Evolutionary conservation across 2,113 vertebrate species (phyloP).

Genomic region (Cariama cristata): DNA sequence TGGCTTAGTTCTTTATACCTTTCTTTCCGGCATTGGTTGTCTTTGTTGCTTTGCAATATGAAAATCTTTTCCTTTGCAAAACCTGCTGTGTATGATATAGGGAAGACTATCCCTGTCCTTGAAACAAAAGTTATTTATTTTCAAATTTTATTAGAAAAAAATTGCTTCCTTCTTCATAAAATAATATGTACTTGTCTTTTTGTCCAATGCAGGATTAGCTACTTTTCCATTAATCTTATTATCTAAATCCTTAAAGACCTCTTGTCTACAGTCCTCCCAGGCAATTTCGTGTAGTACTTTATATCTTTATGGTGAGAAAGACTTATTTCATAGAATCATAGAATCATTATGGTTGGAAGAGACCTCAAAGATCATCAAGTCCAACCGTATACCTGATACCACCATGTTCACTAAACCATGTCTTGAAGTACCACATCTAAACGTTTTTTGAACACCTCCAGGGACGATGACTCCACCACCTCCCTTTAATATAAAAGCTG

Average conservation of each 20-base stretch:
- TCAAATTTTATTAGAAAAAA: neutral
- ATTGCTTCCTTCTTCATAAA: neutral
- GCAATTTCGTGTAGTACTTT: neutral
- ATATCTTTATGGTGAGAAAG: neutral
- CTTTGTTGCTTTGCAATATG: neutral
- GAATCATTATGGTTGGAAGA: too few relatives aligned
- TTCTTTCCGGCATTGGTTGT: neutral
- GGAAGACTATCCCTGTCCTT: neutral
- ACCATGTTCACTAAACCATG: too few relatives aligned
- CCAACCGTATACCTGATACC: too few relatives aligned
- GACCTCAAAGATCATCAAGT: too few relatives aligned
- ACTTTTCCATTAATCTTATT: neutral
- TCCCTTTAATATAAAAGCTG: too few relatives aligned
- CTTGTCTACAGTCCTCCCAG: neutral
- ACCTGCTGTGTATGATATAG: neutral
- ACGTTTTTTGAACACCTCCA: too few relatives aligned
- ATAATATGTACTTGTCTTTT: neutral
- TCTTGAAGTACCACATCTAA: too few relatives aligned
- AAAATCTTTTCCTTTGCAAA: neutral
- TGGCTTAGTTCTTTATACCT: neutral
- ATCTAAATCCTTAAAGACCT: neutral
- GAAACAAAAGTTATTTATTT: neutral
- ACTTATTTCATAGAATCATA: too few relatives aligned
- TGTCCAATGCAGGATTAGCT: neutral
- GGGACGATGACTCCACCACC: too few relatives aligned